Evolutionary conservation across 2,888 invertebrate species (phyloP).

Genomic region (Pollenia labialis): DNA sequence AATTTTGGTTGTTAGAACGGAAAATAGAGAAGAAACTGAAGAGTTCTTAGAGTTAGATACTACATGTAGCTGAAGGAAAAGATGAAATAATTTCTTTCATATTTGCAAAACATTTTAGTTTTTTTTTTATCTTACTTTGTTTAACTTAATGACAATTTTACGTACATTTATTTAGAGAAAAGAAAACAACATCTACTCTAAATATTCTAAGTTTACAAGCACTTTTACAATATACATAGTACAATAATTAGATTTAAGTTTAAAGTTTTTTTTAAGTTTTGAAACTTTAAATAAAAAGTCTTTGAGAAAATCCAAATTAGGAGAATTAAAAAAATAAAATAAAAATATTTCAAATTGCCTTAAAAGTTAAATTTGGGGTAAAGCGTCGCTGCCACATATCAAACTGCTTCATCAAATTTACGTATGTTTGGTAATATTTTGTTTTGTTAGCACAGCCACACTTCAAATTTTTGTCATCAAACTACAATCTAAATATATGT

Average conservation of each 20-base stretch:
- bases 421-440: too few species aligned
- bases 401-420: too few species aligned
- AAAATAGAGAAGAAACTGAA: conserved; percentile 44
- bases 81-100: conserved; percentile 33
- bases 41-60: conserved; percentile 66
- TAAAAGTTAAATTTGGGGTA: too few species aligned
- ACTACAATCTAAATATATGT: too few species aligned
- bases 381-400: too few species aligned
- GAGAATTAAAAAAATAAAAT: too few species aligned
- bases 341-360: too few species aligned
- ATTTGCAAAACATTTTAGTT: conserved; percentile 28
- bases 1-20: conserved; percentile 42
- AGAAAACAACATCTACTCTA: conserved; percentile 39
- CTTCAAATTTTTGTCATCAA: too few species aligned
- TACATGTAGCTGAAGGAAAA: conserved; percentile 55
- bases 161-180: conserved; percentile 23
- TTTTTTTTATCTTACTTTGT: conserved; percentile 16
- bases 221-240: conserved; percentile 44
- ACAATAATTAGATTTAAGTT: conserved; percentile 5
- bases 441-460: too few species aligned
- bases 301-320: too few species aligned
- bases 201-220: conserved; percentile 43
- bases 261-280: neutral
- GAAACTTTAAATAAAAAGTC: neutral
- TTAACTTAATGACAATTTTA: conserved; percentile 19